phyloP scores from a whole-genome alignment of 2,113 vertebrate species.

The Cebus imitator region DNA sequence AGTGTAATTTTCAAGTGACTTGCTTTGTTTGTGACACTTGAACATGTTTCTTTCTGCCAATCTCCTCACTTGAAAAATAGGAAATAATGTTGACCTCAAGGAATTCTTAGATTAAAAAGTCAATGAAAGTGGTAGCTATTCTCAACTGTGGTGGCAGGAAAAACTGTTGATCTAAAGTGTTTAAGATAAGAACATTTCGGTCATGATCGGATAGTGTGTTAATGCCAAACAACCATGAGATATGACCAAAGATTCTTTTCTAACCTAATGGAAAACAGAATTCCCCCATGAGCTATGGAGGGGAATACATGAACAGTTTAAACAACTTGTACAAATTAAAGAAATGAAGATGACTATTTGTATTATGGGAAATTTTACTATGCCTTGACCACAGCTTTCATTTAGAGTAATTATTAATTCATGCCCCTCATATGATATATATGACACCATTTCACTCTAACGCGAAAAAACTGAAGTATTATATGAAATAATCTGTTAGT shows the following conservation, averaged over 20 bases:
- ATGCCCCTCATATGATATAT: not conserved
- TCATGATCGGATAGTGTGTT: not conserved
- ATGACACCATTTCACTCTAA: not conserved
- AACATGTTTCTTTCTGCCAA: not conserved
- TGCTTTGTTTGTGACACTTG: slow-evolving; percentile 27
- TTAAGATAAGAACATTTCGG: slow-evolving; percentile 33
- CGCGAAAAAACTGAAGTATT: not conserved
- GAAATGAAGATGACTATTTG: not conserved
- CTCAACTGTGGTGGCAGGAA: not conserved
- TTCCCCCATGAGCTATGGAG: not conserved
- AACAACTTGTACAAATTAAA: not conserved
- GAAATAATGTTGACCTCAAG: not conserved
- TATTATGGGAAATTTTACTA: not conserved
- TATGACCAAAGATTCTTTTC: not conserved
- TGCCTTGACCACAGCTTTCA: not conserved
- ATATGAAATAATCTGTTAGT: not conserved
- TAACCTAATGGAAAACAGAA: not conserved
- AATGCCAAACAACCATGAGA: not conserved
- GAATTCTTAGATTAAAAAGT: not conserved
- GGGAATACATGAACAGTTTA: not conserved
- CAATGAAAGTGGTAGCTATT: not conserved
- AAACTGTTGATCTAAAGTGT: not conserved
- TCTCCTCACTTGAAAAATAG: slow-evolving; percentile 36
- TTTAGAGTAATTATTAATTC: not conserved
- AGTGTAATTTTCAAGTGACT: slow-evolving; percentile 33